Base-by-base conservation (phyloP, 2,888 invertebrate genomes). In the Griposia aprilina region DNA sequence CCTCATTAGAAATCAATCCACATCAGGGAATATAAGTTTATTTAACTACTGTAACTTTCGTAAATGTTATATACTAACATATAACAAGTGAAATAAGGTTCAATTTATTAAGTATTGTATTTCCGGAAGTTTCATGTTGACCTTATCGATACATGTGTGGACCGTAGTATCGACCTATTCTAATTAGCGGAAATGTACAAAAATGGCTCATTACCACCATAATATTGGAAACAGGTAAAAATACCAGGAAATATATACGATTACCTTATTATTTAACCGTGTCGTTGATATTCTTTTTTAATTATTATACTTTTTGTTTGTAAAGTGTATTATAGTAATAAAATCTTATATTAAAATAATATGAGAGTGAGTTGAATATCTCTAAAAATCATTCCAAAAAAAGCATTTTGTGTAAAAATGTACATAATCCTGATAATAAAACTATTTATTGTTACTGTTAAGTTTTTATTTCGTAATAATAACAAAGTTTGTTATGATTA, bases 351-450 rank as follows among this genome's bases (percentile, higher is more conserved):
- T 68, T 59, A 60, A 13, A 62, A 36, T 45, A 41, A n/a, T 60
- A 15, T 13, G 0, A 50, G 30, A 69, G 10, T 59, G 48, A 62
- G 48, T 41, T 82, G 48, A 73, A 41, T 62, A 41, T 50, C 36
- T 72, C 15, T 50, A 57, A 69, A 70, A 74, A 55, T 36, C 81
- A 84, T 87, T 81, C 76, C 85, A 80, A 72, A 41, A 59, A 48
- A 65, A 57, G 72, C 76, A 67, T 74, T 83, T 73, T 80, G 45
- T 83, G 57, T 77, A 85, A 80, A 85, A 86, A 85, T 87, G 85
- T 82, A 82, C 45, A 85, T 85, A 85, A 76, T 71, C n/a, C 50
- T 73, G 36, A 76, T 65, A 87, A 88, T 86, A 87, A 88, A 88
- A 83, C 74, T 86, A 77, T 86, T 86, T 76, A 77, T 81, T 81